Evolutionary conservation across 2,113 vertebrate genomes (phyloP).

Genomic region (Gallinago paraguaiae): DNA sequence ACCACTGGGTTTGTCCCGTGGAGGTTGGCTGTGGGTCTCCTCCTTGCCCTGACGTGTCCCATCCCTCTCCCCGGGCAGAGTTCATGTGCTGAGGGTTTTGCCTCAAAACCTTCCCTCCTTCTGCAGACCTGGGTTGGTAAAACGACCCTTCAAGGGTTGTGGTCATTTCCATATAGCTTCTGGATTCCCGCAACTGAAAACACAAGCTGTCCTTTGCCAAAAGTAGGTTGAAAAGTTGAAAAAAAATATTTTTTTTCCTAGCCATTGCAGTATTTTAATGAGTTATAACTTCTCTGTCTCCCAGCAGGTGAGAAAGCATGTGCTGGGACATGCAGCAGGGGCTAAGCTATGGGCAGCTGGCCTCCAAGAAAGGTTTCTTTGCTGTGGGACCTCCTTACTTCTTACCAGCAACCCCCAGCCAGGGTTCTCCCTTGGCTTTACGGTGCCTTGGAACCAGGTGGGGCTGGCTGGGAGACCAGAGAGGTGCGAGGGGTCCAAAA

Average conservation of each 20-base stretch:
- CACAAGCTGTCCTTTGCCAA: background rate
- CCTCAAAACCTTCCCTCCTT: background rate
- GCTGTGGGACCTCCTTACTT: background rate
- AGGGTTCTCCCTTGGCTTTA: background rate
- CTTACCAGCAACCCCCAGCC: background rate
- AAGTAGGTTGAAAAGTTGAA: background rate
- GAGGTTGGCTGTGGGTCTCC: background rate
- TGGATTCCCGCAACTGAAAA: background rate
- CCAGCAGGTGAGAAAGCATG: background rate
- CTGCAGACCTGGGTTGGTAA: background rate
- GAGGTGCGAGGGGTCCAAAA: background rate
- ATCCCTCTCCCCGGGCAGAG: background rate
- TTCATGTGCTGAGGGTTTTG: fast-evolving
- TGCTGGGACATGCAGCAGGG: background rate
- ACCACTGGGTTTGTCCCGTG: fast-evolving
- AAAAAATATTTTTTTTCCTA: background rate
- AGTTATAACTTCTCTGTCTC: background rate
- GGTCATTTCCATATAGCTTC: background rate
- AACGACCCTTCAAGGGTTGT: background rate
- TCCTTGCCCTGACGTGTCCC: background rate
- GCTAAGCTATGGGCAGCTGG: background rate
- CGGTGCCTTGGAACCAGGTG: background rate
- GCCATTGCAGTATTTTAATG: background rate
- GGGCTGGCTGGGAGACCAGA: background rate
- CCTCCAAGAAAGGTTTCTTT: background rate